phyloP scores from a whole-genome alignment of 92 coral and sea anemone genomes.

The Epizoanthus stellaris region DNA sequence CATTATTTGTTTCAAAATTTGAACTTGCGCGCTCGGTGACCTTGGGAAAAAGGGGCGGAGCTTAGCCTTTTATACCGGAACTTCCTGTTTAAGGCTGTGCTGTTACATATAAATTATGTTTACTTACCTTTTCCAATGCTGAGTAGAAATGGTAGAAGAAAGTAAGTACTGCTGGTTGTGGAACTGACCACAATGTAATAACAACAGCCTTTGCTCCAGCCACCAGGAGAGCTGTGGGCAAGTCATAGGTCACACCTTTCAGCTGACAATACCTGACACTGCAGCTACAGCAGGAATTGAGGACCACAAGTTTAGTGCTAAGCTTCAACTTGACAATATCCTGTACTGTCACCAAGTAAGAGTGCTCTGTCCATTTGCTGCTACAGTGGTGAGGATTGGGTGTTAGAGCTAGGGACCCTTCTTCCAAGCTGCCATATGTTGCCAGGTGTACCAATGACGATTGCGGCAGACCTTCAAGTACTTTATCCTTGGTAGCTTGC shows the following conservation, averaged over 20 bases:
- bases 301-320: conserved; percentile 71
- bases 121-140: conserved; percentile 73
- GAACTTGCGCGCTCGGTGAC: too few species aligned
- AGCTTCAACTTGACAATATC: conserved; percentile 67
- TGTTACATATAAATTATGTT: neutral
- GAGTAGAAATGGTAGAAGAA: conserved; percentile 74
- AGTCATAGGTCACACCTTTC: conserved; percentile 54
- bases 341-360: conserved; percentile 65
- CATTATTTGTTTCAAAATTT: too few species aligned
- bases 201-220: conserved; percentile 78
- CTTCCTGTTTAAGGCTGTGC: neutral
- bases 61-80: too few species aligned
- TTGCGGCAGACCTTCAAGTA: conserved; percentile 56
- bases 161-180: conserved; percentile 67
- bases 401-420: conserved; percentile 76
- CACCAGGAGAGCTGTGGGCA: conserved; percentile 81
- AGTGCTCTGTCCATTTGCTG: conserved; percentile 64
- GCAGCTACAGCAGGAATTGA: conserved; percentile 83
- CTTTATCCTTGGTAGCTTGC: conserved; percentile 79
- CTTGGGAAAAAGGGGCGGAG: too few species aligned
- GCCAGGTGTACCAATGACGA: conserved; percentile 80
- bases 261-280: conserved; percentile 74
- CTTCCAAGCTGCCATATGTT: conserved; percentile 78
- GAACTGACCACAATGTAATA: conserved; percentile 81
- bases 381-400: conserved; percentile 62